Evolutionary conservation across 2,113 vertebrate species (phyloP).

Genomic region (Oostethus manadensis): DNA sequence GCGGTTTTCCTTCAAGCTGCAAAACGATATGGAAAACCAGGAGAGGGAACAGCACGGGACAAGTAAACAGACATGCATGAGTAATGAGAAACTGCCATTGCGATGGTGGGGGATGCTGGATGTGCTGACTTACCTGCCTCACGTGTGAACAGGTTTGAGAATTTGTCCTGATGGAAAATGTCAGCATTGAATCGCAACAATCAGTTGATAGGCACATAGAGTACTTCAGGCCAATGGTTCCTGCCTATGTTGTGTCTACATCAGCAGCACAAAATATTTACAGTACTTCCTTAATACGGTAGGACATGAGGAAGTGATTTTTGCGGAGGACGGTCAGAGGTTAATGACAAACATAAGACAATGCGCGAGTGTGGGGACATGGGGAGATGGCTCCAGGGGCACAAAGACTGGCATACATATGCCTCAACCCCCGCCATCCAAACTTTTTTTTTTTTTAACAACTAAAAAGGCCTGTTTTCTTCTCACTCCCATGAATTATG

Average conservation of each 20-base stretch:
- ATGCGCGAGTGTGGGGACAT: slow-evolving; percentile 63
- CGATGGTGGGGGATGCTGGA: slow-evolving; percentile 19
- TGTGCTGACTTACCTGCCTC: slow-evolving; percentile 26
- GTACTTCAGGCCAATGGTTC: slow-evolving; percentile 49
- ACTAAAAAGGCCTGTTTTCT: slow-evolving; percentile 71
- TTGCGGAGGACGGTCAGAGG: slow-evolving; percentile 74
- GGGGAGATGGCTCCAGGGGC: slow-evolving; percentile 55
- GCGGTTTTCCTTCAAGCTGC: slow-evolving; percentile 26
- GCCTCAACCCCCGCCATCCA: slow-evolving; percentile 42
- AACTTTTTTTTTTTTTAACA: slow-evolving; percentile 36
- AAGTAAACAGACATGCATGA: slow-evolving; percentile 13
- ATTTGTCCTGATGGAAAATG: slow-evolving; percentile 7
- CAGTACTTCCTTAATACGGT: slow-evolving; percentile 56
- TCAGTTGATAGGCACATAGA: slow-evolving; percentile 18
- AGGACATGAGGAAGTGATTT: slow-evolving; percentile 47
- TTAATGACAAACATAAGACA: slow-evolving; percentile 88
- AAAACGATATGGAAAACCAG: slow-evolving; percentile 13
- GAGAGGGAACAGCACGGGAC: slow-evolving; percentile 1
- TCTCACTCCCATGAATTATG: slow-evolving; percentile 92
- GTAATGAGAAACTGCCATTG: slow-evolving; percentile 8
- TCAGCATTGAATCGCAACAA: slow-evolving; percentile 25
- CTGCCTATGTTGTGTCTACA: slow-evolving; percentile 44
- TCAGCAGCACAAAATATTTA: slow-evolving; percentile 73
- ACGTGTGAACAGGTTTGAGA: slow-evolving; percentile 3
- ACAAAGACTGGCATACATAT: slow-evolving; percentile 89